These are phyloP conservation scores for Propsilocerus akamusi DNA, from an alignment of 1,140 invertebrate species.

Conservation along the genomic window DNA sequence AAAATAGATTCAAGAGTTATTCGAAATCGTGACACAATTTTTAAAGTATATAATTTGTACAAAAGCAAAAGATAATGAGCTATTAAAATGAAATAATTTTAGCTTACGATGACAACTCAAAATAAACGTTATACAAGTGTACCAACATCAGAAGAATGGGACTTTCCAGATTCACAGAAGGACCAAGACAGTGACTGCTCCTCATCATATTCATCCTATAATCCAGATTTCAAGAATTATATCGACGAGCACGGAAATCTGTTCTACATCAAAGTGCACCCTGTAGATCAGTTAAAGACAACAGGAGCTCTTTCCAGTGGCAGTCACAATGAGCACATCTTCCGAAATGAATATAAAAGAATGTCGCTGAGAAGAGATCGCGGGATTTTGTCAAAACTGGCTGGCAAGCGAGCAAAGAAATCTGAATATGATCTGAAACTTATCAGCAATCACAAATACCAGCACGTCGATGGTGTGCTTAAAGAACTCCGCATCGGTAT, in stretches of 20 bases:
- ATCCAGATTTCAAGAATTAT: neutral
- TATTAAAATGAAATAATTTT: too few species aligned
- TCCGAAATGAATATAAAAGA: neutral
- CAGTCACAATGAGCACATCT: neutral
- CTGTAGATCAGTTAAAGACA: neutral
- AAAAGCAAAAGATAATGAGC: too few species aligned
- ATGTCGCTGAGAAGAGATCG: neutral
- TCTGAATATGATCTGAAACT: neutral
- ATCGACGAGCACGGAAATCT: neutral
- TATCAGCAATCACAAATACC: neutral
- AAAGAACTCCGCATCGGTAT: neutral
- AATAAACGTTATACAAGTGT: too few species aligned
- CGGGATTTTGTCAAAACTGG: neutral
- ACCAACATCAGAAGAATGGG: too few species aligned
- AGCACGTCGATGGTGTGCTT: neutral
- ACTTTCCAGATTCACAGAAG: too few species aligned
- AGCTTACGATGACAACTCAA: too few species aligned
- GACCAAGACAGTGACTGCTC: constrained; percentile 1
- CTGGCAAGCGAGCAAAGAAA: neutral
- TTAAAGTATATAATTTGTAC: too few species aligned
- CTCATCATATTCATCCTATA: neutral
- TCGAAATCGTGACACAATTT: too few species aligned
- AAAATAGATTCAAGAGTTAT: too few species aligned
- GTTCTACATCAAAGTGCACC: neutral
- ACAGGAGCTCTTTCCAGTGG: neutral